Conservation (phyloP, 2,113 vertebrate species). For the Microtus oregoni region DNA sequence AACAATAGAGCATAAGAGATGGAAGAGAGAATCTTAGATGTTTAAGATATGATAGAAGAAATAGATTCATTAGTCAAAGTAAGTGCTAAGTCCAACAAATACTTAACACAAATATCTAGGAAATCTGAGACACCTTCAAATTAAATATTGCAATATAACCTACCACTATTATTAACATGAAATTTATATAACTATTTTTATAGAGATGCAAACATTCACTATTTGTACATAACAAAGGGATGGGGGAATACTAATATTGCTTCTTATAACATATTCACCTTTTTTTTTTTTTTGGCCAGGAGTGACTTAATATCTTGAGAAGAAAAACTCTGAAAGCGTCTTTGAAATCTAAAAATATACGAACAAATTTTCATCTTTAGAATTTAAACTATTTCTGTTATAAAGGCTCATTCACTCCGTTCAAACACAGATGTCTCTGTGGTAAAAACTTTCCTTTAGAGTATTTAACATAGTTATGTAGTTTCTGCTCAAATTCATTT, state of each 20-base stretch:
- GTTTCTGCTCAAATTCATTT: conserved; percentile 49
- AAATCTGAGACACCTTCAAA: too few relatives aligned
- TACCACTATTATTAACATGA: not conserved
- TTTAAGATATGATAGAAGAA: too few relatives aligned
- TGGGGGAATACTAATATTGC: not conserved
- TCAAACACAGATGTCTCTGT: conserved; percentile 68
- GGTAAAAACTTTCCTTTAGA: conserved; percentile 44
- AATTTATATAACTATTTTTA: not conserved
- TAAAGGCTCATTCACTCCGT: conserved; percentile 42
- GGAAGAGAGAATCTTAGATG: too few relatives aligned
- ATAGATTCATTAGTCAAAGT: too few relatives aligned
- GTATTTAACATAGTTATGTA: conserved; percentile 53
- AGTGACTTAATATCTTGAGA: conserved; percentile 6
- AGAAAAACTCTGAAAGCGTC: not conserved
- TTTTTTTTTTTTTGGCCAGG: not conserved
- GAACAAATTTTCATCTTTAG: conserved; percentile 44
- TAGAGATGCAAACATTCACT: conserved; percentile 36
- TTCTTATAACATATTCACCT: conserved; percentile 5
- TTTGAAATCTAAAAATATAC: conserved; percentile 1
- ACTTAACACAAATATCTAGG: too few relatives aligned
- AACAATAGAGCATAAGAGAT: too few relatives aligned
- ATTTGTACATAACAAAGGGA: not conserved
- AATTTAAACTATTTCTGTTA: conserved; percentile 53
- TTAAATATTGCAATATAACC: not conserved
- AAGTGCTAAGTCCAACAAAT: too few relatives aligned